Evolutionary conservation across 2,888 invertebrate species (phyloP), one percentile per base, ranked within the genome.

Genomic region (Hypomecis punctinalis): DNA sequence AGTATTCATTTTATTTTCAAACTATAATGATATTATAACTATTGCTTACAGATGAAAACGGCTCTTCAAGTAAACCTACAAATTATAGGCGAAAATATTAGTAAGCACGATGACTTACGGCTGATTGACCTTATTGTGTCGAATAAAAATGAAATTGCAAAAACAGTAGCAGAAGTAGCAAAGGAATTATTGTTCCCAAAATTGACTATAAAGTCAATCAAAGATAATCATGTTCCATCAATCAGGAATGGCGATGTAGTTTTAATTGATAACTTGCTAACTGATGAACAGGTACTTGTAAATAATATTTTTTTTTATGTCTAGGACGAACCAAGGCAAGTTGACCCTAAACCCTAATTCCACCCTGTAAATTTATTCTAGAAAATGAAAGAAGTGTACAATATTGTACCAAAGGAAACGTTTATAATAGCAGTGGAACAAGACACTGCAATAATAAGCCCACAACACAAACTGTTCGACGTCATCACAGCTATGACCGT

Each of bases 351-450:
- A 39, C 9, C 9, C 6, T 39, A 39, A 39, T 3, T 39, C 0
- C 5, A 11, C 6, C 11, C 9, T 47, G 0, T n/a, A 33, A 33
- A 9, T 43, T 33, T 5, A 33, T 81, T 78, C 13, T 77, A 86
- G 87, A 84, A 82, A 80, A 76, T 82, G 68, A 68, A 75, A 36
- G 68, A 71, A 5, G 54, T 85, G 0, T 54, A 75, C 37, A 65
- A 75, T 40, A 57, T 68, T 4, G 35, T 83, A 5, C 65, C 78
- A 9, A 72, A 69, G 37, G 69, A 83, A 35, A 67, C 74, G 49
- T 86, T 86, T 61, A 61, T 85, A 45, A 61, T 87, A 60, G 70
- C 80, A 4, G 7, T 84, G 0, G 86, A 86, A 66, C 60, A 78
- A 40, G 71, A 74, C 39, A 73, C 76, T 1, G 71, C 73, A 7